Conservation (phyloP, 2,113 vertebrate genomes). For the Corvus moneduloides region DNA sequence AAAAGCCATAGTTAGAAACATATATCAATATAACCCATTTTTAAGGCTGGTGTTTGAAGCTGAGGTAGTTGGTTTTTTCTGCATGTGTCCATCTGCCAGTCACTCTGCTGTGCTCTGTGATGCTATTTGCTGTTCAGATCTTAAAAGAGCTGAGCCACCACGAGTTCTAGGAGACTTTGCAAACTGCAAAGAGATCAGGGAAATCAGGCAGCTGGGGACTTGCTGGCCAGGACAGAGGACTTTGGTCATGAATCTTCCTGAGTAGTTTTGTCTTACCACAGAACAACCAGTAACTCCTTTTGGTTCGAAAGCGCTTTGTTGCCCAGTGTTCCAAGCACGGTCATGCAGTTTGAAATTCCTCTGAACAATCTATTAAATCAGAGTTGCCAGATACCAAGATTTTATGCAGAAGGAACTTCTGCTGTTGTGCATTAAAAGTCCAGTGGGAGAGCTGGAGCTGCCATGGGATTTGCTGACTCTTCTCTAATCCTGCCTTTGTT, state of each 20-base stretch:
- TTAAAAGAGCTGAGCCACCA: neutral
- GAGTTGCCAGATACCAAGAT: neutral
- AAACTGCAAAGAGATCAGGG: neutral
- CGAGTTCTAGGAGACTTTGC: neutral
- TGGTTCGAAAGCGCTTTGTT: neutral
- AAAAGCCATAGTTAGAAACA: neutral
- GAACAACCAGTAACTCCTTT: neutral
- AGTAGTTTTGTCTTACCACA: neutral
- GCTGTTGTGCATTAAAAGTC: neutral
- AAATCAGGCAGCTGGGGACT: neutral
- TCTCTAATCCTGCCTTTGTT: neutral
- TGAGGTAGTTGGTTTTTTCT: neutral
- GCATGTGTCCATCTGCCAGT: neutral
- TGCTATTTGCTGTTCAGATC: neutral
- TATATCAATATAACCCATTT: fast-evolving
- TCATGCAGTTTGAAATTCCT: neutral
- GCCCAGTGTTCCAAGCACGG: neutral
- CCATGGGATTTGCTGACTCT: neutral
- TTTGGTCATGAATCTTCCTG: neutral
- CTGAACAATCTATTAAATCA: neutral
- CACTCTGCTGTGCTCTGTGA: neutral
- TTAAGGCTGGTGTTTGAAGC: neutral
- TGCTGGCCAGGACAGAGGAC: neutral
- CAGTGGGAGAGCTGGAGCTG: neutral
- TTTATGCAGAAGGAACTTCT: neutral